Base-by-base conservation (phyloP, 2,797 vertebrate genomes). In the Microcaecilia unicolor region DNA sequence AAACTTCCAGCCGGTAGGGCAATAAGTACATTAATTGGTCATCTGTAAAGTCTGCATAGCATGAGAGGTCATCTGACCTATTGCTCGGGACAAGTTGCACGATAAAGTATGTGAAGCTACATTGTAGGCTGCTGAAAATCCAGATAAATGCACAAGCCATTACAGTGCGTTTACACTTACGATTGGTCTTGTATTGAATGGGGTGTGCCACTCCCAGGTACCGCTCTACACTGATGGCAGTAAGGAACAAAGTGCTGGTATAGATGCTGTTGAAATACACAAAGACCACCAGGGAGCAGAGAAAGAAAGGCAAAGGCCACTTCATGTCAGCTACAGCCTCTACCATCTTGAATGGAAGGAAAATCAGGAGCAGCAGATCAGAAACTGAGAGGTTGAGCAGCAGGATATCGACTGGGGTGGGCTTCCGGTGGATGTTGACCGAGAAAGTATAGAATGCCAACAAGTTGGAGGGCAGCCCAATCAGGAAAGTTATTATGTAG, bases 1-100 rank as follows among this genome's bases (percentile, higher is more conserved):
- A 83, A 27, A 91, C 74, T 63, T 91, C 85, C 14, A 92, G 55
- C 10, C 89, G 74, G 9, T 88, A 44, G 0, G 67, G 80, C 18
- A 90, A 48, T 4, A 93, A 37, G 30, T 89, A 12, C 0, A 11
- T 0, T 1, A 88, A 65, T 50, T 91, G 87, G 0, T 58, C 44
- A 0, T 29, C 1, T 0, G 36, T 56, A 67, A 92, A 92, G 0
- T 81, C 42, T 23, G 64, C 42, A 42, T 91, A 92, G 55, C 89
- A 93, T 15, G 45, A 2, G n/a, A 4, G n/a, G 0, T n/a, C 22
- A 8, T 7, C 24, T 1, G 9, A 8, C 7, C 20, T 15, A 15
- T 2, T 15, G 16, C 13, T 15, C 2, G 3, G 13, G 9, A 16
- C 3, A 18, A 15, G 5, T 12, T 8, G 20, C 8, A 5, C 2